phyloP scores from a whole-genome alignment of 2,888 invertebrate species.

The Zaprionus lineosus region DNA sequence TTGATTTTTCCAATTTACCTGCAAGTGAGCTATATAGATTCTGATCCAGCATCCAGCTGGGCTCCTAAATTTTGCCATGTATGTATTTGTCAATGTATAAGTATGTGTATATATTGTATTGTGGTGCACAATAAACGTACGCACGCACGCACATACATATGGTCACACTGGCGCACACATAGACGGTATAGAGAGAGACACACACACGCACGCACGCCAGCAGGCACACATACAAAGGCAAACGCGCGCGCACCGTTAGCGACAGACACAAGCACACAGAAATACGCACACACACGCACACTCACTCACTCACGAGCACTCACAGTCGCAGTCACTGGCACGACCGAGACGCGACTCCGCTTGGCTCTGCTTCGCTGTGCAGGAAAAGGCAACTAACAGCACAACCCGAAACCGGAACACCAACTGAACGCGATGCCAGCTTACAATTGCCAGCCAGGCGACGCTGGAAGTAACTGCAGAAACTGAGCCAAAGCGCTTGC shows the following conservation, averaged over 20 bases:
- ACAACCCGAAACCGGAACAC: conserved; percentile 84
- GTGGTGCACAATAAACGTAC: conserved; percentile 50
- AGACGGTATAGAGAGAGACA: conserved; percentile 16
- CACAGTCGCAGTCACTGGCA: conserved; percentile 41
- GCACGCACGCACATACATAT: conserved; percentile 42
- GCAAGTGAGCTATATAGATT: conserved; percentile 29
- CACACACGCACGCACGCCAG: conserved; percentile 31
- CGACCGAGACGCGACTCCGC: conserved; percentile 59
- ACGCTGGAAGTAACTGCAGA: conserved; percentile 72
- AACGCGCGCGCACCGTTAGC: conserved; percentile 71
- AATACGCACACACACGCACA: conserved; percentile 30
- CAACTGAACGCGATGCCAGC: conserved; percentile 81
- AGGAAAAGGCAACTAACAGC: conserved; percentile 84
- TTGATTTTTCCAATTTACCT: conserved; percentile 45
- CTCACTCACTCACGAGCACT: conserved; percentile 41
- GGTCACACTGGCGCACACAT: conserved; percentile 55
- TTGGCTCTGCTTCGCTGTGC: conserved; percentile 63
- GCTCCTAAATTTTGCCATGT: conserved; percentile 43
- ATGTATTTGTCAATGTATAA: conserved; percentile 20
- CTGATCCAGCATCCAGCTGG: conserved; percentile 43
- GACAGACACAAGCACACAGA: conserved; percentile 55
- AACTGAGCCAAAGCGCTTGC: conserved; percentile 7
- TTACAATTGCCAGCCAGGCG: conserved; percentile 71
- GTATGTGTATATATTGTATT: conserved; percentile 41
- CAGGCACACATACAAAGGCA: conserved; percentile 25